phyloP scores from a whole-genome alignment of 2,113 vertebrate genomes.

The Paramormyrops kingsleyae region DNA sequence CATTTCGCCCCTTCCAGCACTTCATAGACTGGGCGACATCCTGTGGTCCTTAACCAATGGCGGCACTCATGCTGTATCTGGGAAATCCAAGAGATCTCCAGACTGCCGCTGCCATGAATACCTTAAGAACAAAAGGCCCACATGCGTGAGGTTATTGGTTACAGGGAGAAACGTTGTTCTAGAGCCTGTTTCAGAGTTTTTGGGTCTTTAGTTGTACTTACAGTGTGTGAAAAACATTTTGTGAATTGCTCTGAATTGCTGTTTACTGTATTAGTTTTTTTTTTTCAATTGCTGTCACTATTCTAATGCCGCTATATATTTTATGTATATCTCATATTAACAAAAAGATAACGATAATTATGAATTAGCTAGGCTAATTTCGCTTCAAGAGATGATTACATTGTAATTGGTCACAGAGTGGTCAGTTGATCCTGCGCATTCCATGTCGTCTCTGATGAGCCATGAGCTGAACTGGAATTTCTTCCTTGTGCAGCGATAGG shows the following conservation, averaged over 20 bases:
- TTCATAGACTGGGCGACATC: slow-evolving; percentile 8
- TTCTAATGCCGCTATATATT: neutral
- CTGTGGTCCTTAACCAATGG: neutral
- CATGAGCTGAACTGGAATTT: neutral
- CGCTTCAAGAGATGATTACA: neutral
- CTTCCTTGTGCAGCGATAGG: neutral
- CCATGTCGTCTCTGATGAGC: neutral
- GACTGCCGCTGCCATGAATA: neutral
- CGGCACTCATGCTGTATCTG: neutral
- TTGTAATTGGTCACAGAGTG: neutral
- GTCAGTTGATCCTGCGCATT: neutral
- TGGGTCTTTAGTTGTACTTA: neutral
- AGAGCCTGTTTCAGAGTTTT: neutral
- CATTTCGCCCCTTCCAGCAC: slow-evolving; percentile 23
- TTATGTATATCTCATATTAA: neutral
- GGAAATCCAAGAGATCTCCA: neutral
- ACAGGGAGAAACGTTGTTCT: neutral
- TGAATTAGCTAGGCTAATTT: neutral
- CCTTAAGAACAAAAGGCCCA: neutral
- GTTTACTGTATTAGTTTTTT: neutral
- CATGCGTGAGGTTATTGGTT: neutral
- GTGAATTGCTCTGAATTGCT: neutral
- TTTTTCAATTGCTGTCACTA: neutral
- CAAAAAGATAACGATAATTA: neutral
- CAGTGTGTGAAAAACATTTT: neutral